These are phyloP conservation scores for Poeciliopsis turrubarensis DNA, from an alignment of 2,113 vertebrate species.

Conservation along the genomic window DNA sequence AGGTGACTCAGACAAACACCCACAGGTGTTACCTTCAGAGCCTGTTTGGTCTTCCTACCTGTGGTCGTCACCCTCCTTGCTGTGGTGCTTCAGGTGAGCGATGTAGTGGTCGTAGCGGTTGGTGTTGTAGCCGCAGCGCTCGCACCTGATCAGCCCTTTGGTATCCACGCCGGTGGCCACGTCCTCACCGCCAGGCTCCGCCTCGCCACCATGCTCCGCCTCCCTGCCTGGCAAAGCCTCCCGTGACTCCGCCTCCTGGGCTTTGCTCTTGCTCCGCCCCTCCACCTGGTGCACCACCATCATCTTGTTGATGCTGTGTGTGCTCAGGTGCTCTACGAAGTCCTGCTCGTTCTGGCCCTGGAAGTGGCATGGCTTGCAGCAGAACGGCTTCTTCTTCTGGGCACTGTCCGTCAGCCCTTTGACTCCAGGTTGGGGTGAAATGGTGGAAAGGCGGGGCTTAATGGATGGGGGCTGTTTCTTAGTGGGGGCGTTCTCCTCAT, in stretches of 20 bases:
- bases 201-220: slow-evolving; percentile 47
- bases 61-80: slow-evolving; percentile 80
- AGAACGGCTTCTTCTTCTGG: slow-evolving; percentile 91
- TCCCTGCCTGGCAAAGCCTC: slow-evolving; percentile 45
- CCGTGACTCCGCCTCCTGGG: slow-evolving; percentile 71
- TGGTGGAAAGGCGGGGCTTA: slow-evolving; percentile 6
- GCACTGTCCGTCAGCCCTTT: slow-evolving; percentile 73
- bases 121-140: slow-evolving; percentile 97
- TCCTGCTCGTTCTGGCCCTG: slow-evolving; percentile 88
- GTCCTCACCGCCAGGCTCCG: slow-evolving; percentile 41
- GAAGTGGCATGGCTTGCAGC: slow-evolving; percentile 95
- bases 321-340: slow-evolving; percentile 92
- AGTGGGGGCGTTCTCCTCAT: slow-evolving; percentile 11
- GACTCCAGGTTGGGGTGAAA: neutral
- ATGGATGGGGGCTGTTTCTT: slow-evolving; percentile 42
- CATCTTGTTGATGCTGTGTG: slow-evolving; percentile 91
- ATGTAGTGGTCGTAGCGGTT: slow-evolving; percentile 97
- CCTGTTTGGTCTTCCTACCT: slow-evolving; percentile 38
- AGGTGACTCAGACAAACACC: too few relatives aligned
- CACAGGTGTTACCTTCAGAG: too few relatives aligned
- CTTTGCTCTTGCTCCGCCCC: slow-evolving; percentile 79
- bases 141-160: slow-evolving; percentile 94
- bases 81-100: slow-evolving; percentile 95
- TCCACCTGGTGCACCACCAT: slow-evolving; percentile 88
- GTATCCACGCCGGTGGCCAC: slow-evolving; percentile 71